These are phyloP conservation scores for Augiades crinisus DNA, from an alignment of 2,888 invertebrate species.

Conservation along the genomic window DNA sequence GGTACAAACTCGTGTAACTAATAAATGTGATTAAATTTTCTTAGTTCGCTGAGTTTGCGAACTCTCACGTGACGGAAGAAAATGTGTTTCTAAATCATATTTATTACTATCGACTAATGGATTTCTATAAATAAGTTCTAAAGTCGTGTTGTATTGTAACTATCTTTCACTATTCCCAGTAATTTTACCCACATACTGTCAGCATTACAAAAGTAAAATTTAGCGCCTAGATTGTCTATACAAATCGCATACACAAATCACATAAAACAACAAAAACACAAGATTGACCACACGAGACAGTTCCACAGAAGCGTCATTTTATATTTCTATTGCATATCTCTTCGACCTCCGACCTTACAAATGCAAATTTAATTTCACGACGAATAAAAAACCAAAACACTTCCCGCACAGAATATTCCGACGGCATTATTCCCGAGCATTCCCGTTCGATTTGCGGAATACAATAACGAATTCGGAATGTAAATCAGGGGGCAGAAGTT, in stretches of 20 bases:
- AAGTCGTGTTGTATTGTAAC: background rate
- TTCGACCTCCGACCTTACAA: constrained; percentile 8
- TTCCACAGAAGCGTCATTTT: constrained; percentile 4
- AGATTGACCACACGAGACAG: constrained; percentile 1
- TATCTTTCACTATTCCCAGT: background rate
- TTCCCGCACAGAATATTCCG: constrained; percentile 15
- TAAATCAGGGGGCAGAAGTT: constrained; percentile 27
- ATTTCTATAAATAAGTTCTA: background rate
- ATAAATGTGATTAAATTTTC: constrained; percentile 52
- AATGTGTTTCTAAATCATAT: constrained; percentile 5
- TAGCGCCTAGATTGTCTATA: no score
- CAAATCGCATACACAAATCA: background rate
- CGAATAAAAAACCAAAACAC: constrained; percentile 15
- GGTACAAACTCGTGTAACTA: constrained; percentile 31
- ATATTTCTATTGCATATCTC: constrained; percentile 2
- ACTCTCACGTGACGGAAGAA: constrained; percentile 15
- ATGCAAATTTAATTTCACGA: constrained; percentile 23
- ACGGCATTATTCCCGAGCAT: constrained; percentile 1
- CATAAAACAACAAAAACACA: background rate
- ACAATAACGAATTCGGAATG: constrained; percentile 13
- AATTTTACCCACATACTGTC: no score
- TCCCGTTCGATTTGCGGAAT: constrained; percentile 8
- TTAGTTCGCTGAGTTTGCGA: constrained; percentile 35
- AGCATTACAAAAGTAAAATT: no score
- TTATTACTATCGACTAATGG: constrained; percentile 6